A percentile compares a stretch with the other conserved stretches of the same genome.
Conservation (phyloP, 2,888 invertebrate genomes). For the Seira ritae region DNA sequence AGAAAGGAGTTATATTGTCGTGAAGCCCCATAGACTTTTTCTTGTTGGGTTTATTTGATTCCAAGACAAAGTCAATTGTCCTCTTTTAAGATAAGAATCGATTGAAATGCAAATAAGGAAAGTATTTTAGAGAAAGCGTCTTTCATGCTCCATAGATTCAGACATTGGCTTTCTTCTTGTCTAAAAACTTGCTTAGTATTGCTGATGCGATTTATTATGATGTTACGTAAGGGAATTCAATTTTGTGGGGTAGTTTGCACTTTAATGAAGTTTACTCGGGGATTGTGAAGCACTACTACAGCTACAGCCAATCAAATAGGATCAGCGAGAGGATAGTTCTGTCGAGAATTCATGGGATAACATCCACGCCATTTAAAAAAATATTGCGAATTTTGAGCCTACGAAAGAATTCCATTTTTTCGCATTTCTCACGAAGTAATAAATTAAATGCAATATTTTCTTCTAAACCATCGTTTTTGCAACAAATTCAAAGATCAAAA, state of each 20-base stretch:
- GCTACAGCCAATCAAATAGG: too few relatives aligned
- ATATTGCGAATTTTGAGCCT: too few relatives aligned
- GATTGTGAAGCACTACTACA: too few relatives aligned
- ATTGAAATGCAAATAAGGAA: conserved; percentile 60
- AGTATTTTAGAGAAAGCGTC: conserved; percentile 1
- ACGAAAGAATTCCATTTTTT: too few relatives aligned
- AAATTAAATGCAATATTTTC: too few relatives aligned
- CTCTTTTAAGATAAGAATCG: conserved; percentile 56
- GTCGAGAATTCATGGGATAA: too few relatives aligned
- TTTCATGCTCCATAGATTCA: conserved; percentile 38
- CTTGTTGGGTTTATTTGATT: conserved; percentile 8
- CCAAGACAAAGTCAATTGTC: conserved; percentile 48
- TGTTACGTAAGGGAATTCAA: neutral
- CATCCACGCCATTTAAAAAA: too few relatives aligned
- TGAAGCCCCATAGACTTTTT: conserved; percentile 1
- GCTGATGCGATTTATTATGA: neutral
- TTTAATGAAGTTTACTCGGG: neutral
- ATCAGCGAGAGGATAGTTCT: too few relatives aligned
- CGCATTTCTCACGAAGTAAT: too few relatives aligned
- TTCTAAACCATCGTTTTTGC: too few relatives aligned
- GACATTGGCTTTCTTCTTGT: conserved; percentile 13
- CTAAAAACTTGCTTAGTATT: conserved; percentile 7
- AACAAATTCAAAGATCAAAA: too few relatives aligned
- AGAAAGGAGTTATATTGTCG: too few relatives aligned
- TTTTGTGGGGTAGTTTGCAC: neutral